Percentiles rank a stretch among this genome's conserved stretches.
These are phyloP conservation scores for Aeoliscus strigatus DNA, from an alignment of 2,797 vertebrate genomes.

Conservation along the genomic window DNA sequence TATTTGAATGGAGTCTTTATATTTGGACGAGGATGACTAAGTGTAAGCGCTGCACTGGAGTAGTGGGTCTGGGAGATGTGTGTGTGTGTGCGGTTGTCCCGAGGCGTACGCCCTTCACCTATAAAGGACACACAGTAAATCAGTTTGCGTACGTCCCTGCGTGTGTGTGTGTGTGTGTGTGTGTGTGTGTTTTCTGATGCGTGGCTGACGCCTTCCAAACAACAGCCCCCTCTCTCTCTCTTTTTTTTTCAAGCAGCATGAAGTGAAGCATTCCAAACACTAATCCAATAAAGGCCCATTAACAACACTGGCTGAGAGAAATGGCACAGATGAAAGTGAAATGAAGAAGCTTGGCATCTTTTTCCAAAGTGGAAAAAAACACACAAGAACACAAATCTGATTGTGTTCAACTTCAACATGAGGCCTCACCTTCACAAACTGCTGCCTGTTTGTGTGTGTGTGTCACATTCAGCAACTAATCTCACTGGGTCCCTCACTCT, in stretches of 20 bases:
- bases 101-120: background rate
- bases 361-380: too few species aligned
- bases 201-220: too few species aligned
- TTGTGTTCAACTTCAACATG: too few species aligned
- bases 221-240: slow-evolving; percentile 1
- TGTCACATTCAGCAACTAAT: slow-evolving; percentile 16
- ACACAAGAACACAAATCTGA: too few species aligned
- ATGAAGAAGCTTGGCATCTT: too few species aligned
- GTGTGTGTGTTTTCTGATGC: too few species aligned
- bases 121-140: slow-evolving; percentile 4
- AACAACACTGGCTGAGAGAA: slow-evolving; percentile 41
- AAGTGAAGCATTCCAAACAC: slow-evolving; percentile 45
- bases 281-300: slow-evolving; percentile 54
- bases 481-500: slow-evolving; percentile 11
- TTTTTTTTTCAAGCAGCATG: slow-evolving; percentile 3
- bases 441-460: background rate
- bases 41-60: slow-evolving; percentile 16
- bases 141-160: slow-evolving; percentile 1
- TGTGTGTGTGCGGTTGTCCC: slow-evolving; percentile 4
- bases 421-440: too few species aligned
- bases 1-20: slow-evolving; percentile 52
- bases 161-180: slow-evolving; percentile 6
- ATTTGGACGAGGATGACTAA: slow-evolving; percentile 30
- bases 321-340: slow-evolving; percentile 38
- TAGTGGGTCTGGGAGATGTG: slow-evolving; percentile 10